A percentile compares a stretch with the other conserved stretches of the same genome.
Evolutionary conservation across 2,888 invertebrate species (phyloP).

Genomic region (Himalopsyche tibetana): DNA sequence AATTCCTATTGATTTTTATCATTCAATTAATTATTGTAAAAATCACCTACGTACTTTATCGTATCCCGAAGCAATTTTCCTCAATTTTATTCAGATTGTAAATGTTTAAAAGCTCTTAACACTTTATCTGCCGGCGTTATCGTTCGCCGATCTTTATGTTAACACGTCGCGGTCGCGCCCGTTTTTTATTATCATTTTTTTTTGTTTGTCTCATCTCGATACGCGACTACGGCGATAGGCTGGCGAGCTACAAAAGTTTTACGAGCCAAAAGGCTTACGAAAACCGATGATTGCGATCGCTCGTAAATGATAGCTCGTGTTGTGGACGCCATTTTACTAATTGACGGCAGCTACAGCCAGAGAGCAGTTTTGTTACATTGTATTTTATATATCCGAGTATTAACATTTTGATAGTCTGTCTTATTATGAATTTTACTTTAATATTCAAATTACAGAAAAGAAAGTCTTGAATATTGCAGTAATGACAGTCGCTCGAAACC

Average conservation of each 20-base stretch:
- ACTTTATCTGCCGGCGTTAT: conserved; percentile 7
- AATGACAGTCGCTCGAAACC: too few species aligned
- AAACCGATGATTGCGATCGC: conserved; percentile 21
- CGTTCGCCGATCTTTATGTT: conserved; percentile 26
- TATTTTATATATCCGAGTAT: not conserved
- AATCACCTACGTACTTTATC: too few species aligned
- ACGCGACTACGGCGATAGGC: not conserved
- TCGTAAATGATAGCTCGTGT: conserved; percentile 30
- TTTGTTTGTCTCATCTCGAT: conserved; percentile 4
- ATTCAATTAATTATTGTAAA: too few species aligned
- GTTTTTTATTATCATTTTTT: conserved; percentile 26
- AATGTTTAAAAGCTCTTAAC: conserved; percentile 41
- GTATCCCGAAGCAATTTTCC: not conserved
- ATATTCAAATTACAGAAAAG: not conserved
- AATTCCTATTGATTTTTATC: too few species aligned
- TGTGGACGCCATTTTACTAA: conserved; percentile 15
- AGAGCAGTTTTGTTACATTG: not conserved
- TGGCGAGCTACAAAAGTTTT: conserved; percentile 2
- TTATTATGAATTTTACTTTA: not conserved
- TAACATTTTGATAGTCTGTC: not conserved
- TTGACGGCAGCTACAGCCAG: not conserved
- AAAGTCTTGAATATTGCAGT: too few species aligned
- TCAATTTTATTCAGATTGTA: conserved; percentile 9
- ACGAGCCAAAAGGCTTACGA: conserved; percentile 20
- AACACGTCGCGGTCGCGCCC: conserved; percentile 31